phyloP scores from a whole-genome alignment of 2,797 vertebrate species.

The Anguilla megastoma region DNA sequence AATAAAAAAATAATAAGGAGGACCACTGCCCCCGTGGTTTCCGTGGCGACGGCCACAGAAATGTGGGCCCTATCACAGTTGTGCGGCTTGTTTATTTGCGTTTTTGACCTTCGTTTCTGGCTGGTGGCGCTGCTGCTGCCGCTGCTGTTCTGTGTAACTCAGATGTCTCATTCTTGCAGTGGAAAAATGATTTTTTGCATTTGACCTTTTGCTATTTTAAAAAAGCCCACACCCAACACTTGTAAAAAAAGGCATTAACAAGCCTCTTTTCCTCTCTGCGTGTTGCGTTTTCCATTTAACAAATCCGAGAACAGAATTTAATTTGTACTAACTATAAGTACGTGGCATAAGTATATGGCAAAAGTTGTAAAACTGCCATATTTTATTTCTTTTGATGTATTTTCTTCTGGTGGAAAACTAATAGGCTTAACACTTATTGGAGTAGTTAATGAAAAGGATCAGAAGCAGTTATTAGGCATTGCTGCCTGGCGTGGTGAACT shows the following conservation, averaged over 20 bases:
- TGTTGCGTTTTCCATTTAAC: slow-evolving; percentile 39
- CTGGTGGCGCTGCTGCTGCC: slow-evolving; percentile 17
- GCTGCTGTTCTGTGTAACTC: slow-evolving; percentile 19
- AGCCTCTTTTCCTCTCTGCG: slow-evolving; percentile 19
- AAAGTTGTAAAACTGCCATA: background rate
- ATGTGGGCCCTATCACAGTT: slow-evolving; percentile 27
- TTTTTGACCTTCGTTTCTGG: slow-evolving; percentile 40
- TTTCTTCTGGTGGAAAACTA: background rate
- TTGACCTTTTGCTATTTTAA: slow-evolving; percentile 35
- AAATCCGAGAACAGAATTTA: slow-evolving; percentile 25
- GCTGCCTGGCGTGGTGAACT: background rate
- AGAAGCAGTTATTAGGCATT: background rate
- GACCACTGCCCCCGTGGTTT: slow-evolving; percentile 38
- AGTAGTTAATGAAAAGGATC: background rate
- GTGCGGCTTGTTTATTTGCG: slow-evolving; percentile 48
- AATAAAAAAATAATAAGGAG: slow-evolving; percentile 45
- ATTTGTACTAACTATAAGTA: slow-evolving; percentile 18
- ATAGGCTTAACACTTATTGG: background rate
- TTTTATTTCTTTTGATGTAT: background rate
- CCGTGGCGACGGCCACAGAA: slow-evolving; percentile 41
- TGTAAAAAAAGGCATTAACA: slow-evolving; percentile 34
- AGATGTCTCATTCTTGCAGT: slow-evolving; percentile 32
- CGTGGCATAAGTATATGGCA: background rate
- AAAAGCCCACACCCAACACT: slow-evolving; percentile 38
- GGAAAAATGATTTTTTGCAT: slow-evolving; percentile 38